Evolutionary conservation across 2,797 vertebrate species (phyloP).

Genomic region (Eulemur albifrons): DNA sequence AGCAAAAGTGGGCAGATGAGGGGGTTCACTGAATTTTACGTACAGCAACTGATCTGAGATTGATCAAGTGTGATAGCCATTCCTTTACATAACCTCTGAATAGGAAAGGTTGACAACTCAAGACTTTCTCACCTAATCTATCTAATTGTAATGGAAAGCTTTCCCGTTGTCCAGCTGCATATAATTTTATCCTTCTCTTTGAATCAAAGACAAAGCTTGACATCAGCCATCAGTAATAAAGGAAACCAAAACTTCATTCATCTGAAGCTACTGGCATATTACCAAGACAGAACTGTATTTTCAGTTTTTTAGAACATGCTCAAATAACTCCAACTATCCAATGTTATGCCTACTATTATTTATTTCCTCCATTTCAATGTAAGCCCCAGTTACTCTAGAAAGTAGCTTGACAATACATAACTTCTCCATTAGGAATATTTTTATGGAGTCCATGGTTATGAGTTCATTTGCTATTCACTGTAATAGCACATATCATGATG

Average conservation of each 20-base stretch:
- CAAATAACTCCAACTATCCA: neutral
- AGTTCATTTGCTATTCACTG: conserved; percentile 71
- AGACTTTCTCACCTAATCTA: neutral
- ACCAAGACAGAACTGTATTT: neutral
- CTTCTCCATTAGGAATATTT: conserved; percentile 72
- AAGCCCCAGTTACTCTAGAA: conserved; percentile 41
- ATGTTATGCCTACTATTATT: conserved; percentile 1
- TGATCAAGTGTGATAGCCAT: neutral
- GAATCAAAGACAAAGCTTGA: neutral
- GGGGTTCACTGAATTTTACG: neutral
- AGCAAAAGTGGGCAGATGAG: neutral
- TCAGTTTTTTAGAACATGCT: neutral
- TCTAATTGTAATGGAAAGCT: neutral
- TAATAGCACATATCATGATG: conserved; percentile 71
- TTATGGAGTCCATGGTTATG: conserved; percentile 62
- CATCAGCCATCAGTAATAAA: neutral
- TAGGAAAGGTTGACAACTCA: neutral
- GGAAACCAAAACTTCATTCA: neutral
- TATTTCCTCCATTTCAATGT: conserved; percentile 38
- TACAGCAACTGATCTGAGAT: neutral
- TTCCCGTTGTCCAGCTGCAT: neutral
- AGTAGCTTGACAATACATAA: conserved; percentile 58
- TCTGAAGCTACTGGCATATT: neutral
- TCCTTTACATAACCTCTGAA: neutral
- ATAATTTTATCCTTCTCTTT: neutral